Percentiles rank a stretch among this genome's conserved stretches.
phyloP scores from a whole-genome alignment of 2,113 vertebrate genomes.

The Tiliqua scincoides region DNA sequence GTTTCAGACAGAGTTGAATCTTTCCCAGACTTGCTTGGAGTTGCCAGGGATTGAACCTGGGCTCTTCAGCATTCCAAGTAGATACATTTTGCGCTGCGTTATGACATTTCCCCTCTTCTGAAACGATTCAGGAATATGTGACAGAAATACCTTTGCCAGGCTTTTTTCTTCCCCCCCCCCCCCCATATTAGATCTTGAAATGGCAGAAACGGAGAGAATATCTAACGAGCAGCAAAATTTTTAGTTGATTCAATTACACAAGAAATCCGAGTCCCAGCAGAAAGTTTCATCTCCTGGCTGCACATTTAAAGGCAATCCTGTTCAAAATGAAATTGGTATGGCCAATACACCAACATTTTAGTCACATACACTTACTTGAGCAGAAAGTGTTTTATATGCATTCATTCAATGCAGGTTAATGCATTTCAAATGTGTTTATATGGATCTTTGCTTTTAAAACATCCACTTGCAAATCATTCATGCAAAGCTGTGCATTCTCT shows the following conservation, averaged over 20 bases:
- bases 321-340: not conserved
- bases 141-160: too few species aligned
- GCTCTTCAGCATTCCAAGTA: too few species aligned
- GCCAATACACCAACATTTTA: not conserved
- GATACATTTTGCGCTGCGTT: too few species aligned
- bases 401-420: constrained; percentile 16
- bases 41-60: too few species aligned
- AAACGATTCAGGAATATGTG: too few species aligned
- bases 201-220: not conserved
- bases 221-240: not conserved
- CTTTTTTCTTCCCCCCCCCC: too few species aligned
- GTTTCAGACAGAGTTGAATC: too few species aligned
- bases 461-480: constrained; percentile 14
- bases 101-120: too few species aligned
- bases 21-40: too few species aligned
- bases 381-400: constrained; percentile 15
- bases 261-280: not conserved
- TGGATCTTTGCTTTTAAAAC: constrained; percentile 19
- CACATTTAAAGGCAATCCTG: not conserved
- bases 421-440: constrained; percentile 19
- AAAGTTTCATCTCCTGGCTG: not conserved
- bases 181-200: too few species aligned
- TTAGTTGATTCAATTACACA: not conserved
- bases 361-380: constrained; percentile 7
- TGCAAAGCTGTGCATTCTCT: constrained; percentile 9